phyloP scores from a whole-genome alignment of 2,888 invertebrate genomes.

The Eumacrocentrus americanus region DNA sequence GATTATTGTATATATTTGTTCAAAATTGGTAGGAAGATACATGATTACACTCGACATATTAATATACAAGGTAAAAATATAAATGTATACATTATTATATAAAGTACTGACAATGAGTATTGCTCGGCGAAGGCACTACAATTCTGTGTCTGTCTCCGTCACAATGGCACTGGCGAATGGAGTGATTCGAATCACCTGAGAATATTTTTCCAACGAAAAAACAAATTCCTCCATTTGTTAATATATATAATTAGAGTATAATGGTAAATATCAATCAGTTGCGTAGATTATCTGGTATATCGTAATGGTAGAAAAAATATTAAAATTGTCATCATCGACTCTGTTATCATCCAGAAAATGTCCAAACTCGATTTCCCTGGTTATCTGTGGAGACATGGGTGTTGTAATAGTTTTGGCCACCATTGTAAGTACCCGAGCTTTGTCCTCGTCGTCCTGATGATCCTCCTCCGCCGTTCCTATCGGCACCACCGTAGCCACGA shows the following conservation, averaged over 20 bases:
- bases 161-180: conserved; percentile 31
- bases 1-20: background rate
- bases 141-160: conserved; percentile 12
- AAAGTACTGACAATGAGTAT: background rate
- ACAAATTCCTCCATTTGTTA: background rate
- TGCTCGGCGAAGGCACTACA: conserved; percentile 26
- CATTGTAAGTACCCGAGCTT: conserved; percentile 35
- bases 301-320: no score
- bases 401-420: conserved; percentile 43
- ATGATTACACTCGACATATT: background rate
- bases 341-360: conserved; percentile 48
- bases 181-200: no score
- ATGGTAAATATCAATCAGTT: no score
- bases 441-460: conserved; percentile 25
- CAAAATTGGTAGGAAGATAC: background rate
- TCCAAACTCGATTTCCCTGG: conserved; percentile 55
- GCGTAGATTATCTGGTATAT: no score
- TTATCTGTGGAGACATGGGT: conserved; percentile 48
- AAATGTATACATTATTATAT: background rate
- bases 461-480: conserved; percentile 17
- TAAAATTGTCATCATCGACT: no score
- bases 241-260: background rate
- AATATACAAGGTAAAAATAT: background rate
- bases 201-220: no score
- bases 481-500: conserved; percentile 42